A percentile compares a stretch with the other conserved stretches of the same genome.
Conservation (phyloP, 2,797 vertebrate genomes). For the Gallinago solitaria region DNA sequence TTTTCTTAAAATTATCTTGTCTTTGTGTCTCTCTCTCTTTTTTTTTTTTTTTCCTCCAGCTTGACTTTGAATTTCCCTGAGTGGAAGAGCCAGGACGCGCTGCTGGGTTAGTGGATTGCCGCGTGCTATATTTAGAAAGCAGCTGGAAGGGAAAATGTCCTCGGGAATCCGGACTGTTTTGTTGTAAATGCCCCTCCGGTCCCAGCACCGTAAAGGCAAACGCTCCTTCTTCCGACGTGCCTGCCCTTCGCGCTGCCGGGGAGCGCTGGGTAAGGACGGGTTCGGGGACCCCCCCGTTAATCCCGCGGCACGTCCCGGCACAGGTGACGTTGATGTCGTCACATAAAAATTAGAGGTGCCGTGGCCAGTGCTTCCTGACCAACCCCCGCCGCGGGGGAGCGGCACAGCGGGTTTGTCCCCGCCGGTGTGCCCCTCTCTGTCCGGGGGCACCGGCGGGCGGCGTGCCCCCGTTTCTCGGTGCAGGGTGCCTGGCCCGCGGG, state of each 20-base stretch:
- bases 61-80: background rate
- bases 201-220: background rate
- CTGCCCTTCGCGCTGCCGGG: background rate
- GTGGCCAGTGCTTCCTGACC: background rate
- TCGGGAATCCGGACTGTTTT: background rate
- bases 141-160: background rate
- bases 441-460: background rate
- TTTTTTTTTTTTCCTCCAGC: background rate
- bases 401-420: background rate
- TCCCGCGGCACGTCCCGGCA: background rate
- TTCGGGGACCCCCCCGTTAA: background rate
- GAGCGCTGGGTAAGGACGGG: background rate
- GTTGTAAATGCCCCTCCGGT: background rate
- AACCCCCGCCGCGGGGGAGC: background rate
- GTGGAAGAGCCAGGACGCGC: background rate
- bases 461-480: background rate
- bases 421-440: background rate
- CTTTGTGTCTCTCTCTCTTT: background rate
- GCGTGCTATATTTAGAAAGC: constrained; percentile 30
- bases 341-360: background rate
- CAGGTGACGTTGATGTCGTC: background rate
- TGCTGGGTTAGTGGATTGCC: background rate
- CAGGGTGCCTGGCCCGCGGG: background rate
- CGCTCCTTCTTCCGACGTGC: background rate
- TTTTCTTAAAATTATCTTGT: background rate